Percentiles rank a stretch among this genome's conserved stretches.
phyloP scores from a whole-genome alignment of 2,888 invertebrate species.

The Epirrita christyi region DNA sequence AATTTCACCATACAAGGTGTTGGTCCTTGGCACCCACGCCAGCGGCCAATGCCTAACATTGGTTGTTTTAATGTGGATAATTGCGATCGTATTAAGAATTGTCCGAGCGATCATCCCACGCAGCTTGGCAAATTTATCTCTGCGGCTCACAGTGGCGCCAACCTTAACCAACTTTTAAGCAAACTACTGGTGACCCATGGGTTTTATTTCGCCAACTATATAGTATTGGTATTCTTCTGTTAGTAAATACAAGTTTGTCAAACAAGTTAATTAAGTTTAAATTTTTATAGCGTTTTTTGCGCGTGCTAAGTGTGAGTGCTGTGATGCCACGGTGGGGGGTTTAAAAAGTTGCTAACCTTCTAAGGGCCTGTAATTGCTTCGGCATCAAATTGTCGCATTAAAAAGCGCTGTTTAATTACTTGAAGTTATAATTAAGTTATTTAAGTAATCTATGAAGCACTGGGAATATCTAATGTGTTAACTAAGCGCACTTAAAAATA shows the following conservation, averaged over 20 bases:
- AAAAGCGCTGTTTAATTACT: slow-evolving; percentile 31
- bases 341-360: slow-evolving; percentile 30
- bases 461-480: too few relatives aligned
- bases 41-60: slow-evolving; percentile 54
- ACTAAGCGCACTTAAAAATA: too few relatives aligned
- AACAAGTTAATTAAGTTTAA: slow-evolving; percentile 25
- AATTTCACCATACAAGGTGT: slow-evolving; percentile 72
- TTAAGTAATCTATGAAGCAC: slow-evolving; percentile 6
- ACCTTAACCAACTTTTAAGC: neutral
- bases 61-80: slow-evolving; percentile 77
- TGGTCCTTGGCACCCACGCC: slow-evolving; percentile 74
- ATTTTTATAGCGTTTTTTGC: slow-evolving; percentile 29
- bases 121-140: slow-evolving; percentile 25
- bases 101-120: slow-evolving; percentile 66
- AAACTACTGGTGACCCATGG: neutral
- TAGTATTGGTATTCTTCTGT: neutral
- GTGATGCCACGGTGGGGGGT: slow-evolving; percentile 21
- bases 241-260: slow-evolving; percentile 6
- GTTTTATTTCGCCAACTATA: neutral
- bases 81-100: slow-evolving; percentile 75
- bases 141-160: slow-evolving; percentile 5
- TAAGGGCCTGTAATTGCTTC: slow-evolving; percentile 31
- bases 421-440: slow-evolving; percentile 29
- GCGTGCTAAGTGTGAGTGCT: slow-evolving; percentile 21
- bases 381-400: slow-evolving; percentile 32